phyloP scores from a whole-genome alignment of 2,113 vertebrate genomes.

The Myrmecophaga tridactyla region DNA sequence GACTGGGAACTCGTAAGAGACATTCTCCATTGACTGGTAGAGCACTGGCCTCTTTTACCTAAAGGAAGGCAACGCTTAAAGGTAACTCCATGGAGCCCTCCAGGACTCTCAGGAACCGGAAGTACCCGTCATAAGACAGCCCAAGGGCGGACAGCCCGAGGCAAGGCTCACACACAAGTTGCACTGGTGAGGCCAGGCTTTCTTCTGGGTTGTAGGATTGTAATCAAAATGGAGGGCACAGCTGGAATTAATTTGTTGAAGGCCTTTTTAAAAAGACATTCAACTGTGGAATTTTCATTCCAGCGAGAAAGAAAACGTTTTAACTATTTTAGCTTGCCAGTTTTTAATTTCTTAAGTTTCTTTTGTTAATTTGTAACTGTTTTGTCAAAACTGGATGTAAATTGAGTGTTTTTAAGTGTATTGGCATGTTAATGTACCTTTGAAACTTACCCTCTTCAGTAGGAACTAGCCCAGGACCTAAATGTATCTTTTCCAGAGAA shows the following conservation, averaged over 20 bases:
- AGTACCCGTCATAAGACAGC: not conserved
- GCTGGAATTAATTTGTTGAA: not conserved
- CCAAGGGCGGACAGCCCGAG: not conserved
- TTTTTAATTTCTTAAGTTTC: conserved; percentile 2
- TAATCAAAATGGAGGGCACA: not conserved
- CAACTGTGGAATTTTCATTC: not conserved
- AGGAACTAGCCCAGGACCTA: not conserved
- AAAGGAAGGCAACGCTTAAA: not conserved
- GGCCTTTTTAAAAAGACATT: not conserved
- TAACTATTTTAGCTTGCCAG: conserved; percentile 1
- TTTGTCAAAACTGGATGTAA: conserved; percentile 2
- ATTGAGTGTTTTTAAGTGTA: conserved; percentile 18
- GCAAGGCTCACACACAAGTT: not conserved
- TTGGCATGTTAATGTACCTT: not conserved
- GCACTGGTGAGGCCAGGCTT: not conserved
- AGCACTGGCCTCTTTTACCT: not conserved
- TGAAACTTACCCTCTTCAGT: not conserved
- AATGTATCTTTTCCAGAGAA: conserved; percentile 15
- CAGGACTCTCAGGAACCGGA: not conserved
- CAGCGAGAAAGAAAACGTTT: not conserved
- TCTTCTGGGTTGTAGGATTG: not conserved
- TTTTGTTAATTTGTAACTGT: not conserved
- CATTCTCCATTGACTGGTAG: not conserved
- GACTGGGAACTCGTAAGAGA: not conserved
- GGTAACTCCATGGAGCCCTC: not conserved